Percentiles rank a stretch among this genome's conserved stretches.
Evolutionary conservation across 2,888 invertebrate genomes (phyloP).

Genomic region (Drosophila paucipuncta): DNA sequence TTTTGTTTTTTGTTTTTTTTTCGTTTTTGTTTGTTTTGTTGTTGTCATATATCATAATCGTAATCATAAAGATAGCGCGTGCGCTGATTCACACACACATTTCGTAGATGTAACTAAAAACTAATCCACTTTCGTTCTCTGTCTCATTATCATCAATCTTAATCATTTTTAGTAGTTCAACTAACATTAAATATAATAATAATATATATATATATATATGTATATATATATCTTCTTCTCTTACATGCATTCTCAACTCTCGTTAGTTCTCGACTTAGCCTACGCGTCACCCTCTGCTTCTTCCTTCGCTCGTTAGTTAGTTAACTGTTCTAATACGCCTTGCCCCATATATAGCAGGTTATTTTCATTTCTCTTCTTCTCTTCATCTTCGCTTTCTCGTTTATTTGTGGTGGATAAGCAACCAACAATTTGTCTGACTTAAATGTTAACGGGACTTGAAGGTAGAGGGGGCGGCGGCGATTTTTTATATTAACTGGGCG

Average conservation of each 20-base stretch:
- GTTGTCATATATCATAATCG: slow-evolving; percentile 54
- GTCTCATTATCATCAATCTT: slow-evolving; percentile 45
- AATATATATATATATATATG: slow-evolving; percentile 48
- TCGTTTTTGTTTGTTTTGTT: slow-evolving; percentile 28
- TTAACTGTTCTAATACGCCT: slow-evolving; percentile 48
- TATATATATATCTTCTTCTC: slow-evolving; percentile 29
- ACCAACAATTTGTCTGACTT: slow-evolving; percentile 53
- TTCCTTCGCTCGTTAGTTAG: slow-evolving; percentile 38
- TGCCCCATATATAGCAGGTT: slow-evolving; percentile 19
- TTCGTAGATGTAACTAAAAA: slow-evolving; percentile 63
- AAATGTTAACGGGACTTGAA: slow-evolving; percentile 45
- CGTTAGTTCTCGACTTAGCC: slow-evolving; percentile 49
- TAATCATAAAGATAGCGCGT: slow-evolving; percentile 65
- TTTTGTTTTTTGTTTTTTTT: slow-evolving; percentile 36
- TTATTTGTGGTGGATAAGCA: slow-evolving; percentile 31
- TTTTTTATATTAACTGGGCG: slow-evolving; percentile 52
- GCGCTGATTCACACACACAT: slow-evolving; percentile 47
- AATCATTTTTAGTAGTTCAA: slow-evolving; percentile 73
- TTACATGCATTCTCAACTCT: slow-evolving; percentile 16
- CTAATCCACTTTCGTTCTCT: slow-evolving; percentile 53
- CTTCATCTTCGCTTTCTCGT: background rate
- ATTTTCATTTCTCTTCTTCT: background rate
- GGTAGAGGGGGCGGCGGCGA: slow-evolving; percentile 12
- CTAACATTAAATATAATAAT: slow-evolving; percentile 76
- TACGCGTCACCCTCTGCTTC: slow-evolving; percentile 30